These are phyloP conservation scores for Menidia beryllina DNA, from an alignment of 2,113 vertebrate species.

Conservation along the genomic window DNA sequence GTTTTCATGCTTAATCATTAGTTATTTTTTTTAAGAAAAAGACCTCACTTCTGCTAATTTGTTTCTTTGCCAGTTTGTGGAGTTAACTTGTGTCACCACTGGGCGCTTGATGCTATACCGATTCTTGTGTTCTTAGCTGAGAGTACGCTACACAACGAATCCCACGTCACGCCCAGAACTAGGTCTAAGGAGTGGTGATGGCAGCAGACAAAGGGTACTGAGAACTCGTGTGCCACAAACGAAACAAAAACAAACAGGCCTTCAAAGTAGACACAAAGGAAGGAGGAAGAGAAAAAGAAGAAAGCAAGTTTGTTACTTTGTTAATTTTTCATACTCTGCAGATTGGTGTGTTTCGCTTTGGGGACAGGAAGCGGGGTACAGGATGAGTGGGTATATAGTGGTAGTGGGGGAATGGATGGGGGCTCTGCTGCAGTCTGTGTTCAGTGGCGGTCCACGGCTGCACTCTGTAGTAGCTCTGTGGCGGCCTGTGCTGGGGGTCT, in stretches of 20 bases:
- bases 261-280: conserved; percentile 65
- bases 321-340: conserved; percentile 88
- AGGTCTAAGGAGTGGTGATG: conserved; percentile 68
- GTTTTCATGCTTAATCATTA: conserved; percentile 76
- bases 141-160: conserved; percentile 55
- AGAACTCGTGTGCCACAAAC: conserved; percentile 80
- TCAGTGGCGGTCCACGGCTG: conserved; percentile 97
- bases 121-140: conserved; percentile 59
- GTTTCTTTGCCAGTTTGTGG: conserved; percentile 61
- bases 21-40: conserved; percentile 66
- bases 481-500: conserved; percentile 96
- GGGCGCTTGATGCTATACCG: conserved; percentile 41
- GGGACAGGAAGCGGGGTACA: conserved; percentile 44
- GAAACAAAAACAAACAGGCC: conserved; percentile 82
- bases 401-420: conserved; percentile 60
- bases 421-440: conserved; percentile 78
- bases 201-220: conserved; percentile 62
- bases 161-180: conserved; percentile 49
- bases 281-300: conserved; percentile 82
- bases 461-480: conserved; percentile 99
- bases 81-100: conserved; percentile 57
- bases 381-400: conserved; percentile 70
- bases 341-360: conserved; percentile 83
- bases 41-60: conserved; percentile 66
- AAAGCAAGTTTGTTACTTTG: conserved; percentile 84